Conservation (phyloP, 2,113 vertebrate species). For the Triplophysa tibetana region DNA sequence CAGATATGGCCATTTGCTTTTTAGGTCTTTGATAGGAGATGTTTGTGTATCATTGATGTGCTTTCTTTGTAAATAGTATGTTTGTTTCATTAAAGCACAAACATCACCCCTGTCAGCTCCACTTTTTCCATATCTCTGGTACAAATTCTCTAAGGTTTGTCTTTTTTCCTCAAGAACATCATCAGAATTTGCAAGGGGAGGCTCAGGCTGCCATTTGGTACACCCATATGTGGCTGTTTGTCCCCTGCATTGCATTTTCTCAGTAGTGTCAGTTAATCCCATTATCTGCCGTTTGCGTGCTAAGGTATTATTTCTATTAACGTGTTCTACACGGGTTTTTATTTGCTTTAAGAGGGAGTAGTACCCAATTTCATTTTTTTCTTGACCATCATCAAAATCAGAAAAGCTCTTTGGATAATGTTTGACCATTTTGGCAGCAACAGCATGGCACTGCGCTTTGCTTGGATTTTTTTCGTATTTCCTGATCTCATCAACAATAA, state of each 20-base stretch:
- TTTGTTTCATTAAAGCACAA: constrained; percentile 5
- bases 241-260: constrained; percentile 1
- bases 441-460: constrained; percentile 1
- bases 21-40: constrained; percentile 14
- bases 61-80: constrained; percentile 11
- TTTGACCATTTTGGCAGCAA: neutral
- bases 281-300: neutral
- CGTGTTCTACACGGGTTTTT: neutral
- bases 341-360: constrained; percentile 15
- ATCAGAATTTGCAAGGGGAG: neutral
- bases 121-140: constrained; percentile 1
- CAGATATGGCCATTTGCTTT: constrained; percentile 17
- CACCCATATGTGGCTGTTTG: constrained; percentile 9
- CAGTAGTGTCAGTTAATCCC: neutral
- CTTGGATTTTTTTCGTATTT: constrained; percentile 17
- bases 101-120: constrained; percentile 9
- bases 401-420: constrained; percentile 12
- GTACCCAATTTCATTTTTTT: neutral
- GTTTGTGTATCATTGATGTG: constrained; percentile 7
- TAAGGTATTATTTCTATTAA: neutral
- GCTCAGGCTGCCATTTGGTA: constrained; percentile 3
- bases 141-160: constrained; percentile 21
- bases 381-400: constrained; percentile 3
- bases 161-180: constrained; percentile 12
- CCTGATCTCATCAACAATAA: neutral